Conservation (phyloP, 2,113 vertebrate genomes). For the Crotalus viridis region DNA sequence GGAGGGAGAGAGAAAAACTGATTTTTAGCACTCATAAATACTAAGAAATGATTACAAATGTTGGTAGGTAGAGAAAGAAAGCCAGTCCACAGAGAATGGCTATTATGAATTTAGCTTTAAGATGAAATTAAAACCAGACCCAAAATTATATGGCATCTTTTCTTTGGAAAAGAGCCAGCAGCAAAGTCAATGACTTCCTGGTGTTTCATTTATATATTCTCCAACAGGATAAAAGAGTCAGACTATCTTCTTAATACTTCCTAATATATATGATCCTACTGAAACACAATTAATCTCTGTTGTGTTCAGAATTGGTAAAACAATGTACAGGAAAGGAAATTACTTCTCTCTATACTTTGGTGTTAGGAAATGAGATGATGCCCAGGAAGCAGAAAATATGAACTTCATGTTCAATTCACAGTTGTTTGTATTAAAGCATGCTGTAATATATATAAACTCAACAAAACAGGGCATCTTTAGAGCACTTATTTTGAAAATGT, state of each 20-base stretch:
- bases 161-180: background rate
- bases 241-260: background rate
- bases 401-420: constrained; percentile 38
- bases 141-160: background rate
- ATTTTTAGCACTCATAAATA: background rate
- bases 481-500: background rate
- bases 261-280: background rate
- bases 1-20: background rate
- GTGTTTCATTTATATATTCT: constrained; percentile 31
- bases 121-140: constrained; percentile 32
- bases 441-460: background rate
- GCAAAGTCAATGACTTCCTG: constrained; percentile 17
- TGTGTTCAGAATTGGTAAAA: constrained; percentile 20
- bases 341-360: constrained; percentile 5
- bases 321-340: constrained; percentile 27
- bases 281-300: constrained; percentile 15
- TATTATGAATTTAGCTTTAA: background rate
- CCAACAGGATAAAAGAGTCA: constrained; percentile 41
- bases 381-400: background rate
- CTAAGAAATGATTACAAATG: background rate
- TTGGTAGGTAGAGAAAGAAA: background rate
- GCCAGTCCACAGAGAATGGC: background rate
- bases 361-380: constrained; percentile 7
- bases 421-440: constrained; percentile 26
- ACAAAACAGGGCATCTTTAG: fast-evolving